Percentiles rank a stretch among this genome's conserved stretches.
phyloP scores from a whole-genome alignment of 2,113 vertebrate species.

The Phodopus roborovskii region DNA sequence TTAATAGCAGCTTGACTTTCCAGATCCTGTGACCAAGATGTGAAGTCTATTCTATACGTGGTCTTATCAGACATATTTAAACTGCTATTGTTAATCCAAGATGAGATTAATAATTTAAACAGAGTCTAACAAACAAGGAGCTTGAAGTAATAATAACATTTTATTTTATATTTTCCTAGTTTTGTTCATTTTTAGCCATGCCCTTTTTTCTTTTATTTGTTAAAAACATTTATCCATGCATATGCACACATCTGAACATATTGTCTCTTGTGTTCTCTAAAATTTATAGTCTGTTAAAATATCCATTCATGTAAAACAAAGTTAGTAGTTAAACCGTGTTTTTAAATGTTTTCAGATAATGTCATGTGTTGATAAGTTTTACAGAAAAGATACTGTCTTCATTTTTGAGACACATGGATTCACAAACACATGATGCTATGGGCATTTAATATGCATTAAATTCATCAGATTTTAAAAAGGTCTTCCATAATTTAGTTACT shows the following conservation, averaged over 20 bases:
- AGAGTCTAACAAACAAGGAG: not conserved
- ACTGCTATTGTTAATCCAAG: not conserved
- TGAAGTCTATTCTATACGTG: not conserved
- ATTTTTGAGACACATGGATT: not conserved
- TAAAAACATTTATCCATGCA: not conserved
- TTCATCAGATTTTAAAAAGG: not conserved
- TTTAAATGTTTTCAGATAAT: not conserved
- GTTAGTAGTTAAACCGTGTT: too few species aligned
- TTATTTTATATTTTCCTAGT: not conserved
- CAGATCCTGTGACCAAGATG: not conserved
- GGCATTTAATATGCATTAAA: not conserved
- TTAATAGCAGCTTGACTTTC: not conserved
- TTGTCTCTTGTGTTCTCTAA: not conserved
- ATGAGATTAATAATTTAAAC: not conserved
- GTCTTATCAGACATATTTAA: not conserved
- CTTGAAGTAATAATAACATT: not conserved
- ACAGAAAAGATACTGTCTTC: not conserved
- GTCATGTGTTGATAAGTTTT: not conserved
- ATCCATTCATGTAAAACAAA: not conserved
- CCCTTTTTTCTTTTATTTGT: not conserved
- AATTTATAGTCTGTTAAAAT: not conserved
- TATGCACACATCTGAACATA: not conserved
- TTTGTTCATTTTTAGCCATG: not conserved
- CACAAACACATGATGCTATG: not conserved
- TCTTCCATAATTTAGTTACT: not conserved